Evolutionary conservation across 2,797 vertebrate genomes (phyloP).

Genomic region (Tauraco hartlaubi): DNA sequence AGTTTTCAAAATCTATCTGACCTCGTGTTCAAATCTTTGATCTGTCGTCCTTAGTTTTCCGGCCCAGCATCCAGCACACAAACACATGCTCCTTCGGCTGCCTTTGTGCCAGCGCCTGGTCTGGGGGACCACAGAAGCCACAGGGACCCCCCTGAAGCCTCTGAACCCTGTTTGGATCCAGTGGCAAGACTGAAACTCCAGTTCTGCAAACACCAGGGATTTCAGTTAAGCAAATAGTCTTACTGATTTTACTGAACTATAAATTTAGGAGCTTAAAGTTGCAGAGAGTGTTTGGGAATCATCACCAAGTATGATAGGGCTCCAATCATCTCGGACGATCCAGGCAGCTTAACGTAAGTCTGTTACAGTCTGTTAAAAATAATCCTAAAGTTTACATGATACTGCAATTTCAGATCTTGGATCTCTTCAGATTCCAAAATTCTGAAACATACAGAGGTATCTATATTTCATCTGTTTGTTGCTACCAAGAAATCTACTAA

Average conservation of each 20-base stretch:
- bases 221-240: background rate
- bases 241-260: background rate
- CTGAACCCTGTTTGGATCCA: background rate
- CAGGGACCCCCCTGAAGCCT: background rate
- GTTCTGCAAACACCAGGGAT: background rate
- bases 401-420: background rate
- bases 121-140: background rate
- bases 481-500: background rate
- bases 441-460: background rate
- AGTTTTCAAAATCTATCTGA: constrained; percentile 37
- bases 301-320: background rate
- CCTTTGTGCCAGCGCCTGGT: background rate
- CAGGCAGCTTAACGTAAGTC: background rate
- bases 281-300: background rate
- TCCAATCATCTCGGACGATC: background rate
- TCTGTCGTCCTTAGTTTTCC: background rate
- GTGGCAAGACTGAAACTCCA: background rate
- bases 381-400: background rate
- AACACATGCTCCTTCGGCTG: background rate
- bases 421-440: background rate
- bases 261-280: background rate
- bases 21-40: constrained; percentile 37
- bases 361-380: constrained; percentile 3
- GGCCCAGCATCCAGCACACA: background rate
- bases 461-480: background rate